Percentiles rank a stretch among this genome's conserved stretches.
Evolutionary conservation across 1,140 invertebrate species (phyloP).

Genomic region (Phocides pigmalion): DNA sequence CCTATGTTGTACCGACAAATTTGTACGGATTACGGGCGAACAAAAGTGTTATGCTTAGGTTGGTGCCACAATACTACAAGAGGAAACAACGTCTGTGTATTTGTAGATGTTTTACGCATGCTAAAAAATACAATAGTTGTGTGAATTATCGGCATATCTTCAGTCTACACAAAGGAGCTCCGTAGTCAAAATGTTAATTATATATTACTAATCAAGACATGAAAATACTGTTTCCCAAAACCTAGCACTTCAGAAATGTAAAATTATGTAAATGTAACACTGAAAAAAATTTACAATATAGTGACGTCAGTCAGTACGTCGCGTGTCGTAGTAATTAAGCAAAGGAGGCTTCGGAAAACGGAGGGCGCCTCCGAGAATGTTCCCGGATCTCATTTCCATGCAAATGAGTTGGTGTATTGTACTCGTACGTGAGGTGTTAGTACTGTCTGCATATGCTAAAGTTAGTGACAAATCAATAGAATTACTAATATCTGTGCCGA

Average conservation of each 20-base stretch:
- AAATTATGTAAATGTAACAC: not conserved
- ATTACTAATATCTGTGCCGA: not conserved
- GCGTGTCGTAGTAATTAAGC: constrained; percentile 78
- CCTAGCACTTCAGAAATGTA: no score
- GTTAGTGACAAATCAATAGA: not conserved
- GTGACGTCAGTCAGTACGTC: constrained; percentile 56
- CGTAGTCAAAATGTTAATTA: no score
- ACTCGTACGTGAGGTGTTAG: constrained; percentile 47
- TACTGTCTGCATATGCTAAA: not conserved
- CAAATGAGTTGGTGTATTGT: constrained; percentile 73
- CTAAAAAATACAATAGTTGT: no score
- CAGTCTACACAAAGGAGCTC: no score
- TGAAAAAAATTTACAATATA: constrained; percentile 9
- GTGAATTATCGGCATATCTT: no score
- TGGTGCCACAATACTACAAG: no score
- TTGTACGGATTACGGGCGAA: no score
- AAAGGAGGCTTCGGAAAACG: constrained; percentile 73
- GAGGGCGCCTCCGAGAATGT: constrained; percentile 68
- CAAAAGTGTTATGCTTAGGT: no score
- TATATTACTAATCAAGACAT: no score
- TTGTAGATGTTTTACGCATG: no score
- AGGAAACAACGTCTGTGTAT: no score
- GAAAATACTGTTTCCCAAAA: not conserved
- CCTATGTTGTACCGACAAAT: no score
- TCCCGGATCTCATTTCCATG: constrained; percentile 78